Evolutionary conservation across 2,888 invertebrate genomes (phyloP), one percentile per base, ranked within the genome.

Genomic region (Stictocephala bisonia): DNA sequence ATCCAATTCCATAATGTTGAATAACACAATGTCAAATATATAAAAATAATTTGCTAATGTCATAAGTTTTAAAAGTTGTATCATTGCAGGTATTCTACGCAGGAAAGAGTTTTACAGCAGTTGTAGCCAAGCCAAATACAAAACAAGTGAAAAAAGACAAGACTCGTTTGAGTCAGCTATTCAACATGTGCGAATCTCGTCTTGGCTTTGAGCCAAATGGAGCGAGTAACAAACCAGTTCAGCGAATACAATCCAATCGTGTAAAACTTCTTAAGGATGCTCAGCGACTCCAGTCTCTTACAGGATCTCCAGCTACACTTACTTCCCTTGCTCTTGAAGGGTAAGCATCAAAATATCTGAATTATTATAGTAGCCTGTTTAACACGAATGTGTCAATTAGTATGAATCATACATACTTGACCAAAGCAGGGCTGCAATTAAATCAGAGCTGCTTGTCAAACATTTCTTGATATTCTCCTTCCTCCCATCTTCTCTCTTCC

Each of bases 51-150:
- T n/a, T n/a, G n/a, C n/a, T n/a, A n/a, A n/a, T n/a, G n/a, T n/a
- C n/a, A n/a, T n/a, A n/a, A n/a, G n/a, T n/a, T n/a, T n/a, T n/a
- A n/a, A n/a, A n/a, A n/a, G n/a, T n/a, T n/a, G n/a, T n/a, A 11
- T 35, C 50, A 13, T 77, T 74, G 18, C 70, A 82, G 81, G 84
- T 93, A 0, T 92, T 93, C 81, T 94, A 94, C 85, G 92, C 91
- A 27, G 93, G 94, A 0, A 90, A 91, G 83, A 88, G 89, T 20
- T 93, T 88, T 81, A 86, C 88, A 6, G 90, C 92, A 0, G 84
- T 92, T 74, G 89, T 90, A 13, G 88, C 90, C 0, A 90, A 88
- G 71, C 89, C 89, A 81, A 91, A 86, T 79, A 86, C 86, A 35
- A 91, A 91, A 82, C 83, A 90, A 50, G 86, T 87, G 76, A 86